Evolutionary conservation across 2,113 vertebrate species (phyloP).

Genomic region (Perca fluviatilis): DNA sequence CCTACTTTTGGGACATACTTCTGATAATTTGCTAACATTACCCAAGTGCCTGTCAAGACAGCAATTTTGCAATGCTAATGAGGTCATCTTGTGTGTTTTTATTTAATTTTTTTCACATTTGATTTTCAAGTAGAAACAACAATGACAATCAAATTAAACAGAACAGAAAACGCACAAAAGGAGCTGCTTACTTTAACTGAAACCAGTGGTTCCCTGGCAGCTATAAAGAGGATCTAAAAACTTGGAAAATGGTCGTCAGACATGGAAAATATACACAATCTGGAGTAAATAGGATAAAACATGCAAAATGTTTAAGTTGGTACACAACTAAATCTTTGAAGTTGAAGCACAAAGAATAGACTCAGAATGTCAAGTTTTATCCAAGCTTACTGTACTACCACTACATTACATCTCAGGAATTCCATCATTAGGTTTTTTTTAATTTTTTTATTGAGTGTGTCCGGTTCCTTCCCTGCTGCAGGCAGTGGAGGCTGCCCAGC

Average conservation of each 20-base stretch:
- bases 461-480: constrained; percentile 75
- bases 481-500: constrained; percentile 95
- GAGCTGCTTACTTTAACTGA: constrained; percentile 16
- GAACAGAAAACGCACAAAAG: constrained; percentile 34
- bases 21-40: neutral
- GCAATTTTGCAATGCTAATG: neutral
- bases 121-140: constrained; percentile 7
- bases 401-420: constrained; percentile 48
- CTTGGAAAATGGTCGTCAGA: constrained; percentile 27
- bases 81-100: neutral
- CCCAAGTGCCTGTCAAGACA: neutral
- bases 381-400: constrained; percentile 8
- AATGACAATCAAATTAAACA: constrained; percentile 8
- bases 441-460: constrained; percentile 52
- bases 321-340: neutral
- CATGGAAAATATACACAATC: constrained; percentile 17
- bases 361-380: neutral
- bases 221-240: constrained; percentile 13
- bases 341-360: neutral
- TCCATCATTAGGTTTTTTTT: constrained; percentile 31
- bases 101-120: neutral
- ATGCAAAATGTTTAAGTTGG: neutral
- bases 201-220: constrained; percentile 29
- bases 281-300: constrained; percentile 19
- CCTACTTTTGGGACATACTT: neutral